Percentiles rank a stretch among this genome's conserved stretches.
Conservation (phyloP, 2,888 invertebrate genomes). For the Rhingia rostrata region DNA sequence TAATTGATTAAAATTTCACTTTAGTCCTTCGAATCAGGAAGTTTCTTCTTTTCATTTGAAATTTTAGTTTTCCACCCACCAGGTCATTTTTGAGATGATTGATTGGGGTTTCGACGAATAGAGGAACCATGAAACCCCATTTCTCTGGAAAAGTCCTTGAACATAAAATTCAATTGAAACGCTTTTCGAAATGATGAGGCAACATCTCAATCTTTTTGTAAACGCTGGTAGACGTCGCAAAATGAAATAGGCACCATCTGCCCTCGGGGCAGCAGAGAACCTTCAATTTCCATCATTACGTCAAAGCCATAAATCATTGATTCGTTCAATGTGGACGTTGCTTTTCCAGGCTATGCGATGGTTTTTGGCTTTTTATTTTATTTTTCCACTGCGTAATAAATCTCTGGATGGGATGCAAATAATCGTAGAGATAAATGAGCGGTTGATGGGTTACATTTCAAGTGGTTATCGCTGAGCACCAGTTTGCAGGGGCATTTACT, state of each 20-base stretch:
- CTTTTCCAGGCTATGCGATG: background rate
- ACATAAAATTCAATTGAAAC: constrained; percentile 63
- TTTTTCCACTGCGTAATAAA: constrained; percentile 47
- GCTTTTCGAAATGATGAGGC: background rate
- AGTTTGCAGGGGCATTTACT: background rate
- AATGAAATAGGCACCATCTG: constrained; percentile 64
- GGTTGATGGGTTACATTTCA: constrained; percentile 53
- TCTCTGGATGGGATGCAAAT: constrained; percentile 63
- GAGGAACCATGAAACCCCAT: constrained; percentile 42
- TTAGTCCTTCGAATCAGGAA: constrained; percentile 6
- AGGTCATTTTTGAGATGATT: constrained; percentile 40
- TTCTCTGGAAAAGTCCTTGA: constrained; percentile 40
- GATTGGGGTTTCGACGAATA: constrained; percentile 53
- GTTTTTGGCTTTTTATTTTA: constrained; percentile 3
- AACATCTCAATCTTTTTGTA: constrained; percentile 36
- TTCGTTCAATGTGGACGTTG: constrained; percentile 3
- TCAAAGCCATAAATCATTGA: constrained; percentile 67
- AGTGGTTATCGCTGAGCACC: constrained; percentile 43
- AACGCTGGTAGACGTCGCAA: background rate
- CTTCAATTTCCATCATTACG: constrained; percentile 70
- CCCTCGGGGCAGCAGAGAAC: constrained; percentile 25
- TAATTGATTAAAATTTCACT: constrained; percentile 62
- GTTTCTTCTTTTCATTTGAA: background rate
- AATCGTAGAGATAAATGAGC: constrained; percentile 57
- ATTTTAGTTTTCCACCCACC: background rate